Percentiles rank a stretch among this genome's conserved stretches.
phyloP scores from a whole-genome alignment of 2,797 vertebrate species.

The Rhabdophis nuchalis region DNA sequence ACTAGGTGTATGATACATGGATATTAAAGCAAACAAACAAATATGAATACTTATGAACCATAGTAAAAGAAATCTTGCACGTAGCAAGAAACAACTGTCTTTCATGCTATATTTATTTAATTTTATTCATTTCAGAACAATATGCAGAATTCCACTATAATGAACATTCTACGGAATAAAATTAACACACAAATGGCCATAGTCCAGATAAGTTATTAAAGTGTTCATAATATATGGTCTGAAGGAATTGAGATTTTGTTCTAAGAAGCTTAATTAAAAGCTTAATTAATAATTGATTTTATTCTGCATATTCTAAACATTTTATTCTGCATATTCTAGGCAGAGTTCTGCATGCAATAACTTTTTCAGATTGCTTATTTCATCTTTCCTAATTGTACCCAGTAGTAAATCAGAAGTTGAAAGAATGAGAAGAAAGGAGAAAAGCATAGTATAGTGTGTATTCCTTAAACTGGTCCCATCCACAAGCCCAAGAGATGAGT shows the following conservation, averaged over 20 bases:
- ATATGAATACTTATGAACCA: not conserved
- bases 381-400: not conserved
- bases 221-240: not conserved
- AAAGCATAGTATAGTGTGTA: not conserved
- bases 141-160: not conserved
- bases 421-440: not conserved
- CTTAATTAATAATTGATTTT: not conserved
- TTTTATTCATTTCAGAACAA: not conserved
- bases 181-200: not conserved
- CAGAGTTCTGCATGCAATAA: not conserved
- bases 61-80: not conserved
- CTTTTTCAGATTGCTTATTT: not conserved
- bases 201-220: not conserved
- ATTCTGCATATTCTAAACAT: not conserved
- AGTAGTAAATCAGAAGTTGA: not conserved
- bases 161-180: not conserved
- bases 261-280: not conserved
- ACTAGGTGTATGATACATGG: not conserved
- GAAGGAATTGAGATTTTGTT: not conserved
- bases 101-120: not conserved
- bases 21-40: not conserved
- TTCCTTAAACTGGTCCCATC: not conserved
- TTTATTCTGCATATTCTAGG: too few relatives aligned
- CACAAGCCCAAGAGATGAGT: not conserved
- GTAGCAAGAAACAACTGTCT: not conserved